These are phyloP conservation scores for Pandion haliaetus DNA, from an alignment of 2,113 vertebrate genomes.

Conservation along the genomic window DNA sequence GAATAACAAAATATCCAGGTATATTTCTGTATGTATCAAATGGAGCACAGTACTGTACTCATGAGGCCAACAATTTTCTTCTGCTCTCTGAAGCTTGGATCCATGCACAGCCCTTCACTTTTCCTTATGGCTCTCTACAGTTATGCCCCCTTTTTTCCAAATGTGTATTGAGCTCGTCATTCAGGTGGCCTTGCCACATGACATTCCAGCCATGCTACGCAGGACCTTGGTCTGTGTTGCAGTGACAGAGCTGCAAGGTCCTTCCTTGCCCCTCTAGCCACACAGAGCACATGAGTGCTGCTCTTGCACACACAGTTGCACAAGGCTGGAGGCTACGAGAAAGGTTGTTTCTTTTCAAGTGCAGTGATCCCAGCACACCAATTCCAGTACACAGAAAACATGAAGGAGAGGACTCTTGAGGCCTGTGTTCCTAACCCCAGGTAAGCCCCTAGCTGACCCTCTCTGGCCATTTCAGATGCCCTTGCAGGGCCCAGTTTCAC, in stretches of 20 bases:
- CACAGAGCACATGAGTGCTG: not conserved
- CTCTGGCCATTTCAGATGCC: not conserved
- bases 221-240: not conserved
- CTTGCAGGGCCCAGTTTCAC: not conserved
- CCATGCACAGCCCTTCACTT: not conserved
- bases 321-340: not conserved
- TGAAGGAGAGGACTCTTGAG: not conserved
- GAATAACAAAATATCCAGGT: not conserved
- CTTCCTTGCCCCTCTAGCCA: not conserved
- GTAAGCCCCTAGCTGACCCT: too few species aligned
- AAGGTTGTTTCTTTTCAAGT: not conserved
- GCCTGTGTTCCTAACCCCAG: not conserved
- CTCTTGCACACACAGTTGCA: fast-evolving
- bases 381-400: not conserved
- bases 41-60: not conserved
- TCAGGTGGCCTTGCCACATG: not conserved
- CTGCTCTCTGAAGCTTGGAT: not conserved
- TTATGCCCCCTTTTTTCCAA: not conserved
- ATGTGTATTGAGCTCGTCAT: not conserved
- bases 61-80: not conserved
- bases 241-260: not conserved
- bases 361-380: not conserved
- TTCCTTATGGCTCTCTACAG: not conserved
- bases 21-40: not conserved
- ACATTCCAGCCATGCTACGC: fast-evolving